Evolutionary conservation across 2,113 vertebrate genomes (phyloP).

Genomic region (Muscicapa adusta): DNA sequence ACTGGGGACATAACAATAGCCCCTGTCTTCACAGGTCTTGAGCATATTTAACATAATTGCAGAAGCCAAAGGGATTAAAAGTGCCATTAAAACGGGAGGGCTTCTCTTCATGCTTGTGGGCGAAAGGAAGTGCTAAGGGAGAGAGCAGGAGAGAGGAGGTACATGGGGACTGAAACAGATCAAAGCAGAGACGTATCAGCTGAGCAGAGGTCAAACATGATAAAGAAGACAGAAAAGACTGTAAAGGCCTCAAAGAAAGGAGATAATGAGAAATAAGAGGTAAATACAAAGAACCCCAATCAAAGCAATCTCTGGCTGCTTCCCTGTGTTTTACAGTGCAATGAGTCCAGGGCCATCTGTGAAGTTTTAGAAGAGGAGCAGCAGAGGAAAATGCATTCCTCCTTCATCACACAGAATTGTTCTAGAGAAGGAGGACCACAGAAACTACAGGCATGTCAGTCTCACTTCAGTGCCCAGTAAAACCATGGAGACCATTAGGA

Average conservation of each 20-base stretch:
- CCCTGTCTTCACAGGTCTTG: neutral
- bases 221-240: neutral
- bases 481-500: neutral
- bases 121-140: neutral
- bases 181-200: neutral
- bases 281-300: neutral
- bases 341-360: neutral
- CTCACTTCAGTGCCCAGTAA: neutral
- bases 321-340: neutral
- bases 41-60: neutral
- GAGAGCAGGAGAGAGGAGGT: neutral
- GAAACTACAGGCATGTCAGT: neutral
- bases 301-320: neutral
- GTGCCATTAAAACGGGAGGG: neutral
- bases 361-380: neutral
- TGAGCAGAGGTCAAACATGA: neutral
- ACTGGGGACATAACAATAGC: fast-evolving
- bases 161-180: neutral
- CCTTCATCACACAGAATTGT: neutral
- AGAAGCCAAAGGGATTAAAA: neutral
- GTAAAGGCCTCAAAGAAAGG: neutral
- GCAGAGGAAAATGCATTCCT: neutral
- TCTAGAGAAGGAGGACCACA: neutral
- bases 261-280: neutral
- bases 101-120: neutral